These are phyloP conservation scores for Plecotus auritus DNA, from an alignment of 2,113 vertebrate genomes.

Conservation along the genomic window DNA sequence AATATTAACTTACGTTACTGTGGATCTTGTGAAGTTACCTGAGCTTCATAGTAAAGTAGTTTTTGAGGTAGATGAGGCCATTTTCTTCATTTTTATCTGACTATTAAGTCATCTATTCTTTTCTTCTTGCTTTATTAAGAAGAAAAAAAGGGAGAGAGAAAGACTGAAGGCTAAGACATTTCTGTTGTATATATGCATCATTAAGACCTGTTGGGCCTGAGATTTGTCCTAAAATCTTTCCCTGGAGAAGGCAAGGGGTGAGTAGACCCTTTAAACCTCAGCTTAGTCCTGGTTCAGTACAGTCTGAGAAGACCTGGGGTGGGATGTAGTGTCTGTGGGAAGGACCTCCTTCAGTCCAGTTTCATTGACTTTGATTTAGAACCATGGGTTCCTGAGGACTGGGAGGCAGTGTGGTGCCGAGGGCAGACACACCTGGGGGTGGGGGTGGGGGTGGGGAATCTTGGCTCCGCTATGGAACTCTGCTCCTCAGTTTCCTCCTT, in stretches of 20 bases:
- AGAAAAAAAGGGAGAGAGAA: background rate
- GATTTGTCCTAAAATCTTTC: background rate
- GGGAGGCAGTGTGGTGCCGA: background rate
- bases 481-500: background rate
- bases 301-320: background rate
- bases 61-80: background rate
- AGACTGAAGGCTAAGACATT: background rate
- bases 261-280: background rate
- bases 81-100: constrained; percentile 24
- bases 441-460: background rate
- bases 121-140: background rate
- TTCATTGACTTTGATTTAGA: background rate
- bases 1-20: background rate
- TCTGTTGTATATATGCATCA: background rate
- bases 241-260: background rate
- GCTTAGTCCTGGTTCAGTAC: background rate
- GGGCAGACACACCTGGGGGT: background rate
- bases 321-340: background rate
- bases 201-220: background rate
- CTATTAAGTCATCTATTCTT: background rate
- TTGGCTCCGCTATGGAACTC: fast-evolving
- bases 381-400: background rate
- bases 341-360: background rate
- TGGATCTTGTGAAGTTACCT: background rate
- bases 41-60: background rate